Evolutionary conservation across 2,888 invertebrate species (phyloP).

Genomic region (Hirudinaria manillensis): DNA sequence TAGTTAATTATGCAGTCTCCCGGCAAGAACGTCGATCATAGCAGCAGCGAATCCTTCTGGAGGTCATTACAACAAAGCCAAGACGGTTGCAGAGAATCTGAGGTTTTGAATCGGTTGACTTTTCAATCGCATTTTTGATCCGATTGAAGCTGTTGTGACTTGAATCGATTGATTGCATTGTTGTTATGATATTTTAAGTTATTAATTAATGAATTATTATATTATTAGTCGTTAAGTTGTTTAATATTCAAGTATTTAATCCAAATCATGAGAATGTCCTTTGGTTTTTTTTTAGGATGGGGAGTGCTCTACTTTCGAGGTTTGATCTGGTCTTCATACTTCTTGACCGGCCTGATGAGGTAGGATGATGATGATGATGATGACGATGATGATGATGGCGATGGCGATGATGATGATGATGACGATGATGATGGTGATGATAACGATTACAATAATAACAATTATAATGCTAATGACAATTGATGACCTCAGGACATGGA

Average conservation of each 20-base stretch:
- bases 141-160: background rate
- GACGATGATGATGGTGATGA: background rate
- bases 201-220: background rate
- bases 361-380: constrained; percentile 46
- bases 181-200: constrained; percentile 2
- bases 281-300: constrained; percentile 58
- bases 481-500: constrained; percentile 64
- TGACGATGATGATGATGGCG: background rate
- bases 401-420: too few species aligned
- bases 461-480: background rate
- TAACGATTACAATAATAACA: too few species aligned
- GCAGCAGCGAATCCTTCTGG: constrained; percentile 87
- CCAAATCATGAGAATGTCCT: background rate
- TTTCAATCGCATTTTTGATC: background rate
- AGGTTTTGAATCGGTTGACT: constrained; percentile 22
- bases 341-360: constrained; percentile 77
- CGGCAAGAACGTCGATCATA: constrained; percentile 75
- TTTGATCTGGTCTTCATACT: constrained; percentile 89
- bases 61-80: constrained; percentile 79
- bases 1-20: constrained; percentile 59
- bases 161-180: background rate
- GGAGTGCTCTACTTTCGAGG: constrained; percentile 75
- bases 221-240: background rate
- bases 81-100: constrained; percentile 81
- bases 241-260: background rate